These are phyloP conservation scores for Cerastis leucographa DNA, from an alignment of 2,888 invertebrate species.

Conservation along the genomic window DNA sequence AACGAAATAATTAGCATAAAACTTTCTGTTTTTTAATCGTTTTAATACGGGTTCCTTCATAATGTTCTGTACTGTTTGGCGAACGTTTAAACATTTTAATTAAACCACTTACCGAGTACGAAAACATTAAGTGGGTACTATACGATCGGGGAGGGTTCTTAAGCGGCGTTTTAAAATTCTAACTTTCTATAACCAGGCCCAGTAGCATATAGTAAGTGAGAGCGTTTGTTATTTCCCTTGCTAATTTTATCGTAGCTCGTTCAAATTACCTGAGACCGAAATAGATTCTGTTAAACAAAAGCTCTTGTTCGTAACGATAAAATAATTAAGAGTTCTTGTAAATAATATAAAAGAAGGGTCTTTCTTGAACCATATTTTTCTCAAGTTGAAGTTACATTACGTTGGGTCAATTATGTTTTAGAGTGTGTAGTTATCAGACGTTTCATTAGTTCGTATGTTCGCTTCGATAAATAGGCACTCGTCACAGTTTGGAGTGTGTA, in stretches of 20 bases:
- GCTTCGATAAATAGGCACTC: conserved; percentile 41
- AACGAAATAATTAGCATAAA: conserved; percentile 55
- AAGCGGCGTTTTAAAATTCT: conserved; percentile 65
- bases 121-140: conserved; percentile 72
- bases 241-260: conserved; percentile 55
- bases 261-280: conserved; percentile 54
- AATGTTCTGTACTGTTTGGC: conserved; percentile 71
- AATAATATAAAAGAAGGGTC: conserved; percentile 53
- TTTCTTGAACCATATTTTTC: conserved; percentile 40
- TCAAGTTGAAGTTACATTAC: conserved; percentile 50
- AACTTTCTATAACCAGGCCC: conserved; percentile 66
- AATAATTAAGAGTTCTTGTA: conserved; percentile 60
- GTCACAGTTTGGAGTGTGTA: conserved; percentile 25
- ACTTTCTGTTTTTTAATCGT: conserved; percentile 57
- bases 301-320: conserved; percentile 52
- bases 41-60: conserved; percentile 59
- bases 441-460: conserved; percentile 36
- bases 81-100: conserved; percentile 82
- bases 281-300: conserved; percentile 57
- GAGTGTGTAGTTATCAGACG: conserved; percentile 32
- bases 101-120: conserved; percentile 78
- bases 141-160: conserved; percentile 69
- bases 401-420: conserved; percentile 41
- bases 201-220: conserved; percentile 49
- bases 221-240: conserved; percentile 56